Base-by-base conservation (phyloP, 2,888 invertebrate genomes). In the Bugula neritina region DNA sequence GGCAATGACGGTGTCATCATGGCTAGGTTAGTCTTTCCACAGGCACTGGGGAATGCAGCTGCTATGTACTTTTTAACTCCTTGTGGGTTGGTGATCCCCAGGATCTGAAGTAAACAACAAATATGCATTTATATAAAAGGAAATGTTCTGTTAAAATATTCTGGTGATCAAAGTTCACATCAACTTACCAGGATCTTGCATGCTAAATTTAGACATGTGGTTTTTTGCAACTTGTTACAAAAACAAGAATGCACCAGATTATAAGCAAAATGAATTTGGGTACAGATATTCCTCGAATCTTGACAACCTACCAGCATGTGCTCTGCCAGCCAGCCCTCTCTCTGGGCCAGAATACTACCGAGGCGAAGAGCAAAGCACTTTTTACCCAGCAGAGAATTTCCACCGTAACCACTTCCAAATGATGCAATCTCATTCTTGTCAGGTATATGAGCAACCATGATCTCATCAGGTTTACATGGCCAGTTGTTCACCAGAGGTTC, bases 271-370 rank as follows among this genome's bases (percentile, higher is more conserved):
- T n/a, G n/a, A n/a, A n/a, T n/a, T n/a, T n/a, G n/a, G n/a, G n/a
- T n/a, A n/a, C n/a, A n/a, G n/a, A n/a, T n/a, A n/a, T n/a, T n/a
- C n/a, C n/a, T n/a, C n/a, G n/a, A n/a, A n/a, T n/a, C n/a, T n/a
- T n/a, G n/a, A n/a, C n/a, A n/a, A 63, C 80, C 76, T 74, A 92
- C 92, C 87, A 99, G 87, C 99, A 99, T 99, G 82, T 99, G 99
- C 82, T 99, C 99, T 1, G 99, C 99, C 35, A 99, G 87, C 98
- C 99, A 99, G 31, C 97, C 97, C 83, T 99, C 97, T n/a, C 91
- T 88, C 75, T 90, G 89, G 5, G 96, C 99, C 78, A 99, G 90
- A 34, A 93, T 94, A 0, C 95, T 96, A 0, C 98, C 99, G 75
- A 99, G 90, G 74, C 99, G 89, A 1, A 99, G 88, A 1, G 99